Base-by-base conservation (phyloP, 2,797 vertebrate genomes). In the Sitta carolinensis region DNA sequence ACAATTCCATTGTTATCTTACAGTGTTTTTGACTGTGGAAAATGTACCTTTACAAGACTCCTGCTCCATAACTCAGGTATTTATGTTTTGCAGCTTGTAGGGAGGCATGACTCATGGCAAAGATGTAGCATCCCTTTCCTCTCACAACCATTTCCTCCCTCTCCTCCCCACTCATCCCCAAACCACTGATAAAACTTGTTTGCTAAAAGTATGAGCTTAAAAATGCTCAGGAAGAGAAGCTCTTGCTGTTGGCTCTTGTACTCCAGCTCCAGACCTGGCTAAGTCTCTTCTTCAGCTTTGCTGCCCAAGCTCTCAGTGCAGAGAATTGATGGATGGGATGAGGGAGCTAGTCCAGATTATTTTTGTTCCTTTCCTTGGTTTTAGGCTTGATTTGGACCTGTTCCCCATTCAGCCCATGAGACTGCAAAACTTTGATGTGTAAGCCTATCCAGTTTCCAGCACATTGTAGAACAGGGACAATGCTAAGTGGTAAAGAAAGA, bases 101-200 rank as follows among this genome's bases (percentile, higher is more conserved):
- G 18, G 20, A 83, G 7, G 6, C 7, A 2, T 42, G 47, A 50
- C 20, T 68, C 20, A 17, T 5, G 5, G 26, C 58, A 74, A 62
- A 70, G 38, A 19, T 38, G 47, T 34, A 66, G 6, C 30, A 66
- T 13, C 18, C 50, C 51, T 69, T 62, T 13, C n/a, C 26, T 69
- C 40, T 51, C 17, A 7, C 27, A 63, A 6, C 2, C 40, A 16
- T 52, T 72, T 75, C 27, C 13, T 70, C 27, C 29, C 8, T 74
- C 2, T 8, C 5, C 6, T 3, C 9, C 36, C 7, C 16, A 8
- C 5, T 7, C 3, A 2, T 17, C 7, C 6, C 20, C 16, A 27
- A 7, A 45, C 67, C n/a, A n/a, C 7, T 7, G 29, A 19, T 20
- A 58, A 87, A 87, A 64, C 7, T 26, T 40, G 5, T 75, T 78